A percentile compares a stretch with the other conserved stretches of the same genome.
These are phyloP conservation scores for Adelphocoris suturalis DNA, from an alignment of 2,888 invertebrate species.

Conservation along the genomic window DNA sequence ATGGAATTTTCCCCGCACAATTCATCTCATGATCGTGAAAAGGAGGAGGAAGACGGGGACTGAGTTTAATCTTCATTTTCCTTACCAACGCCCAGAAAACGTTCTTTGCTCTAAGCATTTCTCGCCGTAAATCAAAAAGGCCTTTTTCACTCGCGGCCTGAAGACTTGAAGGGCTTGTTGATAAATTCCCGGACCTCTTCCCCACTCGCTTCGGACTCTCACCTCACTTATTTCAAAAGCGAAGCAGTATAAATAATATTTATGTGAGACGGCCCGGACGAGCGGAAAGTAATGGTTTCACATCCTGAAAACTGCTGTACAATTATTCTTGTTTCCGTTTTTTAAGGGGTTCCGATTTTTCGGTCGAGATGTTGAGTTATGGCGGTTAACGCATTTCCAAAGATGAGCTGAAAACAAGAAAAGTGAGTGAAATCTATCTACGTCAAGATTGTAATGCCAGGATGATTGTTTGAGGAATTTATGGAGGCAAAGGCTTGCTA, in stretches of 20 bases:
- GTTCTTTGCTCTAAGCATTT: constrained; percentile 17
- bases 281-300: constrained; percentile 14
- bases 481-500: no score
- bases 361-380: background rate
- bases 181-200: constrained; percentile 8
- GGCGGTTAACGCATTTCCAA: background rate
- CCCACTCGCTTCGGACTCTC: constrained; percentile 12
- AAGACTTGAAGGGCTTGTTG: constrained; percentile 41
- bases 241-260: constrained; percentile 14
- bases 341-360: background rate
- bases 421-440: no score
- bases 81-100: constrained; percentile 15
- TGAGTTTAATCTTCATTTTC: constrained; percentile 44
- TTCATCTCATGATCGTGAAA: background rate
- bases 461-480: no score
- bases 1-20: constrained; percentile 17
- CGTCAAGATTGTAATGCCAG: no score
- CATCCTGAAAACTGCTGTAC: constrained; percentile 6
- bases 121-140: constrained; percentile 44
- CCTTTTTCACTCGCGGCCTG: constrained; percentile 38
- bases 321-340: constrained; percentile 11
- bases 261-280: background rate
- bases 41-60: background rate
- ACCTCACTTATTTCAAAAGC: constrained; percentile 29
- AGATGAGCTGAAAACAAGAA: no score